These are phyloP conservation scores for Habropoda laboriosa DNA, from an alignment of 1,140 invertebrate species.

Conservation along the genomic window DNA sequence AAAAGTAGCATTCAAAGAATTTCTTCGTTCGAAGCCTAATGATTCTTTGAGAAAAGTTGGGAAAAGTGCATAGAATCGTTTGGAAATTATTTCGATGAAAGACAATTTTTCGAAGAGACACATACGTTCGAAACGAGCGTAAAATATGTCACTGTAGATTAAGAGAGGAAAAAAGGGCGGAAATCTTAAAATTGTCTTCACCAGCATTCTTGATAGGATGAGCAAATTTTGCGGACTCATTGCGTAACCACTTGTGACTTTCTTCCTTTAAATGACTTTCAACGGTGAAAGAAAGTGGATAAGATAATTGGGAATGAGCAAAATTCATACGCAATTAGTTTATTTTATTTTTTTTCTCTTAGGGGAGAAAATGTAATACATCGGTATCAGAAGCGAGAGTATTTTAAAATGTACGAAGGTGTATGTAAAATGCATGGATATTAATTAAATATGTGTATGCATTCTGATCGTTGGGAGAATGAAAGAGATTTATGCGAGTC, in stretches of 20 bases:
- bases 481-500: not conserved
- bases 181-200: not conserved
- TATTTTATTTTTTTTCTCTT: not conserved
- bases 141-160: no score
- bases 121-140: not conserved
- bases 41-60: no score
- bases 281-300: not conserved
- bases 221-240: not conserved
- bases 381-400: not conserved
- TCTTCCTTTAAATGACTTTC: conserved; percentile 18
- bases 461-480: not conserved
- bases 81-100: no score
- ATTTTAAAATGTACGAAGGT: not conserved
- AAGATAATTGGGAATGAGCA: not conserved
- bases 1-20: no score
- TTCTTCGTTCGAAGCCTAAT: no score
- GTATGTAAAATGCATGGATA: not conserved
- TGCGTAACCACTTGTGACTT: conserved; percentile 13
- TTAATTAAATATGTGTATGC: not conserved
- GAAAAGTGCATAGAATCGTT: no score
- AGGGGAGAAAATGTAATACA: not conserved
- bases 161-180: not conserved
- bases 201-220: not conserved
- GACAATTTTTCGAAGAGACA: no score
- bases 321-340: not conserved